phyloP scores from a whole-genome alignment of 1,140 invertebrate species.

The Saccostrea echinata region DNA sequence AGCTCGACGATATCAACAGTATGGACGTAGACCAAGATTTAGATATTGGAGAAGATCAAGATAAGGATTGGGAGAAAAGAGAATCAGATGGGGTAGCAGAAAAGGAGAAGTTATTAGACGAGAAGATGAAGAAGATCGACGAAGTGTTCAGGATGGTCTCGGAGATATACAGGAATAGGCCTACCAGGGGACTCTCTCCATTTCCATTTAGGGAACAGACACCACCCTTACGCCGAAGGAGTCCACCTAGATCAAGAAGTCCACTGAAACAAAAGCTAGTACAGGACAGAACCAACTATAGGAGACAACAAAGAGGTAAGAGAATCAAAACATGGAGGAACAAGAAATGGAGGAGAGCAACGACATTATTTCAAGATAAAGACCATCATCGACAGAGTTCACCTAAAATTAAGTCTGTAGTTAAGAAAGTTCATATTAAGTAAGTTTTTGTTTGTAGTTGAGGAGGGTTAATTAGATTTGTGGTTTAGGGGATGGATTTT shows the following conservation, averaged over 20 bases:
- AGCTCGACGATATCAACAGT: background rate
- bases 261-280: background rate
- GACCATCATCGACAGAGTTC: background rate
- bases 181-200: background rate
- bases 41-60: background rate
- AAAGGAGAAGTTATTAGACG: background rate
- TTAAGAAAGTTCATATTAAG: too few species aligned
- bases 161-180: background rate
- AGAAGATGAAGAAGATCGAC: background rate
- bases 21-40: background rate
- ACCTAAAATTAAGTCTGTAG: too few species aligned
- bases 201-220: background rate
- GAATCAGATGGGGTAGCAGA: background rate
- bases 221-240: background rate
- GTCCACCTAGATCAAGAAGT: background rate
- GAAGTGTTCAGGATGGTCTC: constrained; percentile 11
- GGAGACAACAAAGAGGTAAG: background rate
- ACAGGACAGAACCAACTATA: background rate
- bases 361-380: background rate
- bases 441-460: too few species aligned
- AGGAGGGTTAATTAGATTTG: too few species aligned
- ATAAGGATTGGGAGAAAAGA: background rate
- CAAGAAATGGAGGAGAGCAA: background rate
- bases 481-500: too few species aligned
- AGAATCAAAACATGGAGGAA: background rate